These are phyloP conservation scores for Perizoma affinitatum DNA, from an alignment of 2,888 invertebrate genomes.

Conservation along the genomic window DNA sequence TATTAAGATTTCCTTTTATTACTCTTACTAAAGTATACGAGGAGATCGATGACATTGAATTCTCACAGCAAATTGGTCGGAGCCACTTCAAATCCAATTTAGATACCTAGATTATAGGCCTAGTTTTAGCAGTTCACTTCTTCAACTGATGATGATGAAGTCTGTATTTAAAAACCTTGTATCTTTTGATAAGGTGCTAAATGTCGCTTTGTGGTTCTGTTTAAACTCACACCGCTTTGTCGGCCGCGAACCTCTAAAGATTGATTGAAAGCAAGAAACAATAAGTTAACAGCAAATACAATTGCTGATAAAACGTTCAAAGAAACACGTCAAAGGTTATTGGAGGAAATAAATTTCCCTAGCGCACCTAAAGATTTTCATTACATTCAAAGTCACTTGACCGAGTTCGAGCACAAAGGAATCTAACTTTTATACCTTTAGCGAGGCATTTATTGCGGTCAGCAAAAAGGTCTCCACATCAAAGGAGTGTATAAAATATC, in stretches of 20 bases:
- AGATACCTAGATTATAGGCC: too few species aligned
- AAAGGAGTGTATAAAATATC: constrained; percentile 58
- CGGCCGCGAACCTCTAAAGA: constrained; percentile 28
- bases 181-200: constrained; percentile 2
- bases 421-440: constrained; percentile 72
- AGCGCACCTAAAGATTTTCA: constrained; percentile 68
- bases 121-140: not conserved
- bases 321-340: constrained; percentile 47
- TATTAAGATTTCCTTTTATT: too few species aligned
- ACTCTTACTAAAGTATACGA: too few species aligned
- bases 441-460: constrained; percentile 73
- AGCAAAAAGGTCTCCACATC: constrained; percentile 66
- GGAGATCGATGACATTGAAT: too few species aligned
- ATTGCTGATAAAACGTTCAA: constrained; percentile 43
- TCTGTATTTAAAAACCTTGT: not conserved
- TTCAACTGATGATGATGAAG: not conserved
- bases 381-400: constrained; percentile 71
- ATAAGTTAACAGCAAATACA: constrained; percentile 38
- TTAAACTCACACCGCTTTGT: constrained; percentile 34
- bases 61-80: too few species aligned
- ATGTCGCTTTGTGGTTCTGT: constrained; percentile 20
- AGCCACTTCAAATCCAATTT: too few species aligned
- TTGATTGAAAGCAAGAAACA: constrained; percentile 38
- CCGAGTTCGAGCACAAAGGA: constrained; percentile 69
- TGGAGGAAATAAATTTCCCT: constrained; percentile 62